These are phyloP conservation scores for Perca schrenkii DNA, from an alignment of 2,113 vertebrate genomes.

Conservation along the genomic window DNA sequence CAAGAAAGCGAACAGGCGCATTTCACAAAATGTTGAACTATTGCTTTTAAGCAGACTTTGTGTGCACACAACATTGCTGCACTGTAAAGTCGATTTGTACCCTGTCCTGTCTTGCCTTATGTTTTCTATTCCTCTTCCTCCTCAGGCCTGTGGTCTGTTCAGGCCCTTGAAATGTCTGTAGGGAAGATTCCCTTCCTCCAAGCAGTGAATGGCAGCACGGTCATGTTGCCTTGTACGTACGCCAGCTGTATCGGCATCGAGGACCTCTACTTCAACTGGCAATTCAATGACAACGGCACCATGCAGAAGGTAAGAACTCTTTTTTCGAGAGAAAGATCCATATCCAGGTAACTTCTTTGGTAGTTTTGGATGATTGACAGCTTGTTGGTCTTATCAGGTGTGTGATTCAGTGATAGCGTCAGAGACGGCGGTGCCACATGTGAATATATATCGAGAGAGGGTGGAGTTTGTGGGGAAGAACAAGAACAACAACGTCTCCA, in stretches of 20 bases:
- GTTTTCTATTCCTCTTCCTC: slow-evolving; percentile 7
- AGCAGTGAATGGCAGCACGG: slow-evolving; percentile 90
- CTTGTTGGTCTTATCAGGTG: slow-evolving; percentile 78
- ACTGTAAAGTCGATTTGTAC: background rate
- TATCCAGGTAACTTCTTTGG: background rate
- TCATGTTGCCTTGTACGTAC: slow-evolving; percentile 91
- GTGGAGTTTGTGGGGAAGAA: slow-evolving; percentile 88
- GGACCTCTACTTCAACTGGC: slow-evolving; percentile 91
- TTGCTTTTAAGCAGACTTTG: background rate
- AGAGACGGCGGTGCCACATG: slow-evolving; percentile 56
- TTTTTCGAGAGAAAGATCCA: background rate
- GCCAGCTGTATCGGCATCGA: slow-evolving; percentile 92
- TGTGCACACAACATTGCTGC: background rate
- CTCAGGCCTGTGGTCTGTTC: slow-evolving; percentile 74
- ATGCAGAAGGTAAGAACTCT: slow-evolving; percentile 72
- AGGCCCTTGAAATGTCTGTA: slow-evolving; percentile 90
- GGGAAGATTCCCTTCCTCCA: slow-evolving; percentile 89
- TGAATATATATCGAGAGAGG: slow-evolving; percentile 73
- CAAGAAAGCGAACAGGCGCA: background rate
- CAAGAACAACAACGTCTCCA: slow-evolving; percentile 88
- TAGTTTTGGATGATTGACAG: slow-evolving; percentile 19
- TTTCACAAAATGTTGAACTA: background rate
- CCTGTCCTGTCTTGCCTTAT: background rate
- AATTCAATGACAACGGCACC: slow-evolving; percentile 82
- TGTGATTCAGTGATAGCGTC: slow-evolving; percentile 81